Conservation (phyloP, 2,113 vertebrate species). For the Nycticorax nycticorax region DNA sequence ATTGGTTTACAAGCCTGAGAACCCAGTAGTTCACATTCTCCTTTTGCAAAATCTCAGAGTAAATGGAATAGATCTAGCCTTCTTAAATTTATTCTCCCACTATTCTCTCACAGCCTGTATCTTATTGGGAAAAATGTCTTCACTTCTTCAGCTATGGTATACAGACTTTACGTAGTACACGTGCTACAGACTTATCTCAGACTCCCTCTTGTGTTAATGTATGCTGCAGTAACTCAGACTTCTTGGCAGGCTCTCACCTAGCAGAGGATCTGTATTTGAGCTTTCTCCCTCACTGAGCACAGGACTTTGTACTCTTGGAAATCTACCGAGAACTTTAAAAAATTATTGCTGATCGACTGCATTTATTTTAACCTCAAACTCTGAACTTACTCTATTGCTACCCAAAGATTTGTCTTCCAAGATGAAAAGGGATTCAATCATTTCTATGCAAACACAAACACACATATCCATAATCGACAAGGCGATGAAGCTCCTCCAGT, state of each 20-base stretch:
- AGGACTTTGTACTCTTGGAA: neutral
- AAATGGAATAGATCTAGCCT: neutral
- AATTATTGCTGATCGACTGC: neutral
- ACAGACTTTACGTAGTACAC: neutral
- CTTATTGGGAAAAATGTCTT: neutral
- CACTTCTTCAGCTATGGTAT: neutral
- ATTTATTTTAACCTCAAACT: neutral
- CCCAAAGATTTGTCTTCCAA: neutral
- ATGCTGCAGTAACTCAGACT: neutral
- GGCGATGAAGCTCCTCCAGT: neutral
- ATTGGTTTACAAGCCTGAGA: neutral
- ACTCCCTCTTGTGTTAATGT: neutral
- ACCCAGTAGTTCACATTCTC: neutral
- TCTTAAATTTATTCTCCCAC: neutral
- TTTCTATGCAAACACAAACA: neutral
- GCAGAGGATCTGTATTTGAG: neutral
- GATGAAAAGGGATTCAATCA: neutral
- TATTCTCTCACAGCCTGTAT: neutral
- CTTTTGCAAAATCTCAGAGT: neutral
- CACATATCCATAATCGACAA: neutral
- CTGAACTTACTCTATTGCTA: neutral
- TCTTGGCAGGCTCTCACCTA: neutral
- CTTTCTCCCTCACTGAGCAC: neutral
- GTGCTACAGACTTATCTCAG: neutral
- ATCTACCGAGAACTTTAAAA: neutral